Evolutionary conservation across 2,113 vertebrate species (phyloP), one percentile per base, ranked within the genome.

Genomic region (Ovis canadensis): DNA sequence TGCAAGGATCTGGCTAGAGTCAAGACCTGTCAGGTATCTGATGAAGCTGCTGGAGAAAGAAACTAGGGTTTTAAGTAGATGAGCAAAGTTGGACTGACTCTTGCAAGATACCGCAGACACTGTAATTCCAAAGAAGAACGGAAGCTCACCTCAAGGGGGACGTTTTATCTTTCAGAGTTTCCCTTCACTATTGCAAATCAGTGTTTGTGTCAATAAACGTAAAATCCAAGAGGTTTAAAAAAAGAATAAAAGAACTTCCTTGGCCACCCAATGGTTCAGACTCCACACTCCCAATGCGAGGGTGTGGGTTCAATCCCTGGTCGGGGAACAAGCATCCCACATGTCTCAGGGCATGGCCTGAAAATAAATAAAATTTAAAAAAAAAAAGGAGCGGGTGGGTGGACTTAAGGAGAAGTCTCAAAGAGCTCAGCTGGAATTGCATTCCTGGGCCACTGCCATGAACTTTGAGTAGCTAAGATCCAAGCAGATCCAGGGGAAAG

Each of bases 401-500:
- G 74, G 55, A 55, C 55, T 45, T 87, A 36, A 64, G 87, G 59
- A 43, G 88, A n/a, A 5, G 45, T 71, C 43, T 78, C 90, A 27
- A 48, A 81, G 60, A 52, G 77, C 87, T 33, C 60, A 1, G n/a
- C n/a, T 27, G 78, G 27, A 57, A 64, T 43, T 52, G 87, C 84
- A 77, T 77, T 90, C 16, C 92, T 94, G 97, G 97, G 48, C 55
- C 48, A 36, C 12, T 21, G 97, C 95, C 98, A 95, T 15, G 81
- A 60, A 91, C 97, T 93, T 0, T 64, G 78, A 81, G 89, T 19
- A 29, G 71, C 92, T 87, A 57, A 93, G 52, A 64, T 93, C 82
- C 98, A 64, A 54, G 95, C 83, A 54, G 91, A 95, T 95, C 52
- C 88, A 93, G 93, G 88, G 64, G 50, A 97, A 97, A 98, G 95